Evolutionary conservation across 2,797 vertebrate genomes (phyloP), one percentile per base, ranked within the genome.

Genomic region (Lophotriccus pileatus): DNA sequence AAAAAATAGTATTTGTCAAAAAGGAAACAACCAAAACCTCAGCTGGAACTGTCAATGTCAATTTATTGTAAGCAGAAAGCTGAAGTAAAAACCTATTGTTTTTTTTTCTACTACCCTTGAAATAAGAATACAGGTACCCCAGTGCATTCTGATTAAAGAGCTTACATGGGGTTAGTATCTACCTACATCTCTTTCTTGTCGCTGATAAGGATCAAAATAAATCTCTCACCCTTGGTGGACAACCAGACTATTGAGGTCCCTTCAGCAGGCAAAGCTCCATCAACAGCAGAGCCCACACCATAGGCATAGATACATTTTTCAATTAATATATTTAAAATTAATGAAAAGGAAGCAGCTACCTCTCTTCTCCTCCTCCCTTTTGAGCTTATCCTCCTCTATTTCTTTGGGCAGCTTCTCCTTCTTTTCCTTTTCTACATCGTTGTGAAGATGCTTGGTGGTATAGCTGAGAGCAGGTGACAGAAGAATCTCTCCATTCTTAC

Each of bases 401-500:
- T 99, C 99, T 95, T 98, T 99, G 25, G 99, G 99, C 30, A 99
- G 98, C 94, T 99, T 99, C 97, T 98, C 98, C 92, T 99, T 99
- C 98, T 99, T 99, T 96, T 99, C 99, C 95, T 99, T 99, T 91
- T 99, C 99, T 75, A 99, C 99, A 63, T 99, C 99, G 0, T 98
- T 98, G 84, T 99, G 99, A 90, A 99, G 98, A 96, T 99, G 99
- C 92, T 99, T 99, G 87, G 98, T 98, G 75, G 99, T 99, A 84
- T 99, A 99, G 98, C 99, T 99, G 92, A 99, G 99, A 34, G 99
- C 99, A 4, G 99, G 99, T 30, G 99, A 99, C 96, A 99, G 98
- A 90, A 99, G 97, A 95, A 99, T 99, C 97, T 99, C 99, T 53
- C 99, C 99, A 2, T 99, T 99, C 97, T 99, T 99, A 96, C 99